Conservation (phyloP, 2,797 vertebrate genomes). For the Danio kyathit region DNA sequence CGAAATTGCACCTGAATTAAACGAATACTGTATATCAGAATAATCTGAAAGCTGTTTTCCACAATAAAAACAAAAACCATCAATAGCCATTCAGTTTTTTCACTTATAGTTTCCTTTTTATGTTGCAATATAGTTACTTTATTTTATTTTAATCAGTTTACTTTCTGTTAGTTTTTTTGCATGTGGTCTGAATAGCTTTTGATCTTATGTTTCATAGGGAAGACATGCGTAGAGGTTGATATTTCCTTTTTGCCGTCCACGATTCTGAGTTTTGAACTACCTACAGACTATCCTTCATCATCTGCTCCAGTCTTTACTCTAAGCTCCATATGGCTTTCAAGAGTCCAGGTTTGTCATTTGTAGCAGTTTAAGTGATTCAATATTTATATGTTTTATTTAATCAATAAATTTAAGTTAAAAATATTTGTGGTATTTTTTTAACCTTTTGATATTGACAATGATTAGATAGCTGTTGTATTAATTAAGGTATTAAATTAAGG, state of each 20-base stretch:
- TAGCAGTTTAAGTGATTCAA: too few species aligned
- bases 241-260: conserved; percentile 92
- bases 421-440: not conserved
- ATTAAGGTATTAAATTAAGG: not conserved
- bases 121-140: too few species aligned
- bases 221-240: conserved; percentile 77
- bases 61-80: not conserved
- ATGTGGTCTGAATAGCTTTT: not conserved
- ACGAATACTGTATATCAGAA: too few species aligned
- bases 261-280: conserved; percentile 93
- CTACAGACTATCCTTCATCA: conserved; percentile 89
- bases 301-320: conserved; percentile 88
- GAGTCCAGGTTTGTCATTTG: conserved; percentile 81
- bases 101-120: too few species aligned
- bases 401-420: too few species aligned
- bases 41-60: conserved; percentile 79
- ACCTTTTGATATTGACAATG: not conserved
- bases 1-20: too few species aligned
- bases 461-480: not conserved
- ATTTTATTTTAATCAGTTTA: conserved; percentile 7
- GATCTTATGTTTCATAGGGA: conserved; percentile 65
- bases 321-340: conserved; percentile 94
- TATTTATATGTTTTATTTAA: too few species aligned
- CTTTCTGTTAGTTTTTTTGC: not conserved
- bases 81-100: too few species aligned